phyloP scores from a whole-genome alignment of 2,888 invertebrate species.

The Drosophila greeni region DNA sequence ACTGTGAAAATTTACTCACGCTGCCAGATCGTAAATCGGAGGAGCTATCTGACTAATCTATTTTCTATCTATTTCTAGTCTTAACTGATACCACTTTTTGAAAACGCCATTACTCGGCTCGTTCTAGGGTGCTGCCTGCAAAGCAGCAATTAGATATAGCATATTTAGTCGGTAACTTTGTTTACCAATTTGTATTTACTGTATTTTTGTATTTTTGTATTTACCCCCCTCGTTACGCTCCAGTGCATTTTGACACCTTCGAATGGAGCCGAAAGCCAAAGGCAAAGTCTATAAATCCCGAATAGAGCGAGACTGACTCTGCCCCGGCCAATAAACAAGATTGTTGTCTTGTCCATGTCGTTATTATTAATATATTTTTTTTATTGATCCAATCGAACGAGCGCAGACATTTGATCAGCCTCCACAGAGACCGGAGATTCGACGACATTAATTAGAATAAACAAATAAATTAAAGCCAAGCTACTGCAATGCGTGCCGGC shows the following conservation, averaged over 20 bases:
- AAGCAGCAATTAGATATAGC: conserved; percentile 23
- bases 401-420: conserved; percentile 27
- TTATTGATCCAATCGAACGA: conserved; percentile 31
- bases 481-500: conserved; percentile 64
- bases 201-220: no score
- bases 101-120: conserved; percentile 9
- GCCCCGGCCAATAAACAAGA: conserved; percentile 14
- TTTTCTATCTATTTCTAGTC: conserved; percentile 23
- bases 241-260: conserved; percentile 54
- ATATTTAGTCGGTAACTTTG: conserved; percentile 29
- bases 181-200: conserved; percentile 28
- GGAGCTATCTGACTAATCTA: conserved; percentile 31
- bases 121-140: conserved; percentile 35
- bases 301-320: conserved; percentile 17
- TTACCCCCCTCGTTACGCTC: conserved; percentile 33
- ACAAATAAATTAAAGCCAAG: conserved; percentile 45
- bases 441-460: conserved; percentile 17
- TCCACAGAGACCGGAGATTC: conserved; percentile 19
- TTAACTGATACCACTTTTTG: conserved; percentile 10
- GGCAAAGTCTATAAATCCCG: conserved; percentile 32
- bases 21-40: conserved; percentile 23
- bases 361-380: neutral
- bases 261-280: conserved; percentile 22
- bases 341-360: neutral
- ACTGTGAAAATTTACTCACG: conserved; percentile 22